Evolutionary conservation across 2,888 invertebrate genomes (phyloP), one percentile per base, ranked within the genome.

Genomic region (Caenorhabditis afra): DNA sequence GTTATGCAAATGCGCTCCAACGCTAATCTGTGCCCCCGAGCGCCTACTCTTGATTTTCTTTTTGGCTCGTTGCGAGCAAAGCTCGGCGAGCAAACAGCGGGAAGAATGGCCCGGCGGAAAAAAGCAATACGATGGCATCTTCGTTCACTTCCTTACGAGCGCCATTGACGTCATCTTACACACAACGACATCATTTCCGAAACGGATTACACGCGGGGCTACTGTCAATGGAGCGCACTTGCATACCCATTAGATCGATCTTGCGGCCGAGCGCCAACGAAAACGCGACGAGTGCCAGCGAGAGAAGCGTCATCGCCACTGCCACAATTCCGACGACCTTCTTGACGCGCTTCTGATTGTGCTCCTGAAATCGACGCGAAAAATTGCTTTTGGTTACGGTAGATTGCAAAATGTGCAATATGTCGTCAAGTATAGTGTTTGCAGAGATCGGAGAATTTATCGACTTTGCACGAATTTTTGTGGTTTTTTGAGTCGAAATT

Each of bases 231-330:
- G 29, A 1, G 18, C 55, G 3, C n/a, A 37, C 41, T 39, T 39
- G 79, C 86, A 68, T 29, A 88, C 88, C 88, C 78, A 88, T 81
- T 62, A 87, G 74, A 79, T 88, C 88, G 58, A 88, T 88, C 73
- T 89, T 88, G 29, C 87, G 81, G n/a, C 88, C 88, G n/a, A 88
- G 77, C 18, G 88, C 89, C 22, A 88, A 70, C 8, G 88, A 89
- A 22, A 88, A 76, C 3, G 86, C 88, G 23, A 88, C 88, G 39
- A 88, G 73, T 39, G 85, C 84, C 50, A 88, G 53, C 18, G 87
- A 85, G 37, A 89, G 76, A 29, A 87, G 44, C 23, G 87, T 88
- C 64, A 88, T 79, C n/a, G 81, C 70, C 64, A 88, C 77, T 16
- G 88, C 88, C 10, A 88, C 87, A 14, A 83, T 41, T 41, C 86